These are phyloP conservation scores for Heliconius hermathena DNA, from an alignment of 1,140 invertebrate species.

Conservation along the genomic window DNA sequence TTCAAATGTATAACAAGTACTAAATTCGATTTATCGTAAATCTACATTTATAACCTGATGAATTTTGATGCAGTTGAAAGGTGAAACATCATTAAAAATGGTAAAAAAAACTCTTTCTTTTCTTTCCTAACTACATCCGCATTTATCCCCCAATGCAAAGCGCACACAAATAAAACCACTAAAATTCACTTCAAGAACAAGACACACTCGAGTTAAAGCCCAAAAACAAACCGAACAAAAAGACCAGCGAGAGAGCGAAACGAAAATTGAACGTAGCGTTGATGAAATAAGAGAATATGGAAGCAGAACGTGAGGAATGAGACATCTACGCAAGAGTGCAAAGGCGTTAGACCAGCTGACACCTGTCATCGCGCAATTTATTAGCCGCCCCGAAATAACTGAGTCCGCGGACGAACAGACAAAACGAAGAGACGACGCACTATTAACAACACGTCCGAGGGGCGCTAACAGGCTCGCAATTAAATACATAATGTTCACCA, in stretches of 20 bases:
- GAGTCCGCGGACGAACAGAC: slow-evolving; percentile 74
- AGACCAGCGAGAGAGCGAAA: slow-evolving; percentile 66
- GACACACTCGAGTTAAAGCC: slow-evolving; percentile 46
- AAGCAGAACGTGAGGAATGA: slow-evolving; percentile 78
- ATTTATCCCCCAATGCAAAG: neutral
- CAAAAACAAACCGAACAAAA: slow-evolving; percentile 71
- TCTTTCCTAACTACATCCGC: neutral
- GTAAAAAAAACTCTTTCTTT: neutral
- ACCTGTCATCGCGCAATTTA: slow-evolving; percentile 81
- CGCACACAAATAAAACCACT: neutral
- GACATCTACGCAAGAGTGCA: slow-evolving; percentile 80
- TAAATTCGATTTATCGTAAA: slow-evolving; percentile 31
- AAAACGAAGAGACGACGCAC: slow-evolving; percentile 76
- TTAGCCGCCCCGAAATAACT: slow-evolving; percentile 79
- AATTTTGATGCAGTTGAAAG: neutral
- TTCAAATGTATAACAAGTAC: slow-evolving; percentile 29
- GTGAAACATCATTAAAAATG: neutral
- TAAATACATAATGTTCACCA: slow-evolving; percentile 61
- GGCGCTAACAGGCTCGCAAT: slow-evolving; percentile 61
- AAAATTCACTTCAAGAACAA: slow-evolving; percentile 6
- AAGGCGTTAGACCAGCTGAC: slow-evolving; percentile 79
- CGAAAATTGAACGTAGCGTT: slow-evolving; percentile 79
- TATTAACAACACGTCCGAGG: slow-evolving; percentile 73
- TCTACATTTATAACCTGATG: too few species aligned
- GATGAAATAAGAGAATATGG: slow-evolving; percentile 80